Base-by-base conservation (phyloP, 35 echinoderm and acorn worm species). In the Apostichopus parvimensis region DNA sequence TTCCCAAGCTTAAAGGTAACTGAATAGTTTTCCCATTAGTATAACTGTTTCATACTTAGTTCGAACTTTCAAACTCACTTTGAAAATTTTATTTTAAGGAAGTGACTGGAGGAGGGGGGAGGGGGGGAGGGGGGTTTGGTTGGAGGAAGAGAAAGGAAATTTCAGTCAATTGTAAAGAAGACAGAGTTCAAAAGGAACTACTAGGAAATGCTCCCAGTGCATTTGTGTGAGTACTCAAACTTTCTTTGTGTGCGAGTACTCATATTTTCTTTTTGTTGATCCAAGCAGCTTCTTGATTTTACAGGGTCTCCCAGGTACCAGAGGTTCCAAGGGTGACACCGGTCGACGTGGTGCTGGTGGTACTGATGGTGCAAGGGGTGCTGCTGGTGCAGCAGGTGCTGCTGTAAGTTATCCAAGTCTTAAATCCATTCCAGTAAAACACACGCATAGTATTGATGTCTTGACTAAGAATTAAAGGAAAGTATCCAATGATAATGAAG, bases 361-460 rank as follows among this genome's bases (percentile, higher is more conserved):
- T 78, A 55, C 56, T 53, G 71, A 90, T 90, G 87, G 87, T 71
- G 71, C 60, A 10, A 26, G 55, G 22, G 84, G 84, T 87, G 60
- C 54, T 22, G 13, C 56, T 87, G 84, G 84, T 23, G 84, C 84
- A 10, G 22, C n/a, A 17, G 84, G 84, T 26, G 55, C 54, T 53
- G 20, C 79, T 14, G 79, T 75, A 75, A 75, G 71, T 75, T 18
- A 75, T 75, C 15, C 17, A 8, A 75, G n/a, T 75, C 6, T 75
- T 75, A 6, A 75, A 18, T 75, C 18, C 34, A 45, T 45, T 45
- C 34, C 34, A 45, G 34, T 45, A 45, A 45, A 45, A 45, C 34
- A 45, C 34, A 45, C 34, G 34, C 34, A 45, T 45, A 45, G 34
- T 45, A 45, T 45, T 45, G 34, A 45, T 45, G 34, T 45, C 34